Base-by-base conservation (phyloP, 2,113 vertebrate species). In the Galeopterus variegatus region DNA sequence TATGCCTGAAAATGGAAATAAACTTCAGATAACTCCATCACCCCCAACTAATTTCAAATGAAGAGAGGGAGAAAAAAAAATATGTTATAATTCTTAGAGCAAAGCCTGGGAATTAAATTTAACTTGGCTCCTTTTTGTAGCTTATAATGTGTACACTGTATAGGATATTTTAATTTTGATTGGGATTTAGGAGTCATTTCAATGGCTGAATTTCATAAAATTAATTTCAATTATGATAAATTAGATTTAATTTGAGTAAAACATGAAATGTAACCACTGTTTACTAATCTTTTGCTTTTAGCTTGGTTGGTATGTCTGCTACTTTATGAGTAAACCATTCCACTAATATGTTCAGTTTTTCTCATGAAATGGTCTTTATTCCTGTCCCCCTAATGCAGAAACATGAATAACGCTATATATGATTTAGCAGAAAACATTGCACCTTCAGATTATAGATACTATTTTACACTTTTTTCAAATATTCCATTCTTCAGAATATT, bases 171-270 rank as follows among this genome's bases (percentile, higher is more conserved):
- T 36, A 65, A 90, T 50, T 54, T 80, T 79, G 4, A 76, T n/a
- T 56, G 31, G 50, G 54, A 48, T 65, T 15, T 36, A 4, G 56
- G 41, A 0, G n/a, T 64, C 18, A 7, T 77, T 62, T 77, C 41
- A 94, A 72, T 69, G 31, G 8, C 17, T 54, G 26, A 62, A 54
- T 82, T 76, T 12, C 62, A 2, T 88, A 52, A 70, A 72, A 31
- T 6, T 88, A 33, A 93, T 45, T 96, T 73, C 31, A 62, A n/a
- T 87, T 76, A 76, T 67, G 41, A 70, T 33, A 83, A 81, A 84
- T 73, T 76, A 69, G 28, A 87, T 87, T 41, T 86, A 70, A 88
- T 19, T 88, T 92, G 28, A 83, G 86, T 75, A 4, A 60, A 75
- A 67, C 33, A 64, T 23, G 36, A 79, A 95, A 72, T 41, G 2